These are phyloP conservation scores for Eremophila alpestris DNA, from an alignment of 2,797 vertebrate species.

Conservation along the genomic window DNA sequence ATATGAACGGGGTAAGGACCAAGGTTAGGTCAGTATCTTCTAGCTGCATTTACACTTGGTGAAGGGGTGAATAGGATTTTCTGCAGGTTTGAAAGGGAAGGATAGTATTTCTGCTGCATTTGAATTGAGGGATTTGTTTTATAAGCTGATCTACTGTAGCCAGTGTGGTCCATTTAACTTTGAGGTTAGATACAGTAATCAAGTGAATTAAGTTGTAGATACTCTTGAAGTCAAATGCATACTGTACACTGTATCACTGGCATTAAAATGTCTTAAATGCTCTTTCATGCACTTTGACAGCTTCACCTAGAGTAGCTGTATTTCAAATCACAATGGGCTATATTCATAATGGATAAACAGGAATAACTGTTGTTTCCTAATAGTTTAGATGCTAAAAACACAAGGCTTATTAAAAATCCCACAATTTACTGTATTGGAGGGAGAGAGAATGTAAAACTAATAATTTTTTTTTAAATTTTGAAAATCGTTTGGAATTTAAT, in stretches of 20 bases:
- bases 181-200: not conserved
- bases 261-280: not conserved
- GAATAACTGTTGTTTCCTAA: not conserved
- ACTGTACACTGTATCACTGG: not conserved
- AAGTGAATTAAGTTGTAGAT: not conserved
- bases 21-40: not conserved
- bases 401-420: not conserved
- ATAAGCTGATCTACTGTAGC: not conserved
- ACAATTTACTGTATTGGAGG: not conserved
- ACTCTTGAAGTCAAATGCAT: not conserved
- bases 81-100: not conserved
- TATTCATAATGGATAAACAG: not conserved
- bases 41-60: not conserved
- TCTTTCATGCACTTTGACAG: slow-evolving; percentile 1
- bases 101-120: not conserved
- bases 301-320: not conserved
- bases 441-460: not conserved
- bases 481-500: not conserved
- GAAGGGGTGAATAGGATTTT: not conserved
- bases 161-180: not conserved
- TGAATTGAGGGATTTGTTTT: not conserved
- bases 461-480: not conserved
- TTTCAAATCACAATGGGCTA: not conserved
- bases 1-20: not conserved
- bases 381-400: not conserved